A percentile compares a stretch with the other conserved stretches of the same genome.
phyloP scores from a whole-genome alignment of 2,113 vertebrate species.

The Amblyopsis rosae region DNA sequence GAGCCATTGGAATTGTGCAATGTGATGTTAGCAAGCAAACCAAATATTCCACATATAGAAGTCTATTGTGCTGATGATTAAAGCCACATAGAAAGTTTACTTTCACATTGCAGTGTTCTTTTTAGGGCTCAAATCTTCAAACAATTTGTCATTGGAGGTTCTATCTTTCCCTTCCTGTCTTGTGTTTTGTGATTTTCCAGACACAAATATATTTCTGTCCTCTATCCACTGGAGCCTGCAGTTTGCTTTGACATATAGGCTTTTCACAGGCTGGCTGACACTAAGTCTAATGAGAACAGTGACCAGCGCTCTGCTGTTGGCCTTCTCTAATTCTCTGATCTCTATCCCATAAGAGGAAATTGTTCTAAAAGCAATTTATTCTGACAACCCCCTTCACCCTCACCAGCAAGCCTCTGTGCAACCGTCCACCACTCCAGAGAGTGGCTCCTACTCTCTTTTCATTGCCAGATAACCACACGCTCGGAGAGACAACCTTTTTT shows the following conservation, averaged over 20 bases:
- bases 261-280: constrained; percentile 59
- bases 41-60: too few species aligned
- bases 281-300: constrained; percentile 69
- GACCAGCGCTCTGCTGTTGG: constrained; percentile 54
- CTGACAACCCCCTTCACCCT: constrained; percentile 61
- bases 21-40: too few species aligned
- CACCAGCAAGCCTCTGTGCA: constrained; percentile 15
- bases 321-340: constrained; percentile 68
- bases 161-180: neutral
- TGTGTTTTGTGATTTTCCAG: constrained; percentile 33
- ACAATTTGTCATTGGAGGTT: neutral
- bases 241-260: constrained; percentile 51
- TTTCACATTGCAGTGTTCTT: too few species aligned
- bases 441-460: constrained; percentile 71
- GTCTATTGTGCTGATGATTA: too few species aligned
- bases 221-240: constrained; percentile 47
- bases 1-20: too few species aligned
- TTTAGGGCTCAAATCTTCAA: neutral
- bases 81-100: too few species aligned
- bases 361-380: constrained; percentile 74
- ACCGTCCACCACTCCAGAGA: constrained; percentile 42
- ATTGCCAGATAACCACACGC: constrained; percentile 80
- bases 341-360: constrained; percentile 66
- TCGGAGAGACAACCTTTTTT: constrained; percentile 63
- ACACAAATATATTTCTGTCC: constrained; percentile 18